Evolutionary conservation across 2,888 invertebrate species (phyloP), one percentile per base, ranked within the genome.

Genomic region (Penaeus monodon): DNA sequence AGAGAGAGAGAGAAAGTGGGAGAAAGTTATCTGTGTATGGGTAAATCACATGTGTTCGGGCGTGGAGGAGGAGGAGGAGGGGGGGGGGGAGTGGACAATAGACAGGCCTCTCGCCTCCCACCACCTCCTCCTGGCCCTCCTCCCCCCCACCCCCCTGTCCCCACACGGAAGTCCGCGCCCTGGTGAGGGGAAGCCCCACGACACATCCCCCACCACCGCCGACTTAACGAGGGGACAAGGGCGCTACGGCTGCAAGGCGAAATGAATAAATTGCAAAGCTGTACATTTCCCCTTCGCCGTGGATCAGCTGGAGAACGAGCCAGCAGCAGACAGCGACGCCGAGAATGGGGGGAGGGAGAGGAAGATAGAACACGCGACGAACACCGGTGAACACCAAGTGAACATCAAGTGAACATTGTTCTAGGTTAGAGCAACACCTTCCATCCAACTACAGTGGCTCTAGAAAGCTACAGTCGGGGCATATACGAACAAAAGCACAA

Each of bases 341-440:
- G 49, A 57, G 27, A 44, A 70, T 27, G 68, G 81, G 49, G 68
- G 33, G 81, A 68, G 49, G 33, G 81, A 70, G 57, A 44, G 68
- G 81, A 70, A 57, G 68, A 65, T n/a, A 49, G 68, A 44, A 49
- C 38, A 57, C 38, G 64, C 38, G 38, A 63, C 33, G 80, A 63
- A 65, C n/a, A 77, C 29, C 38, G 80, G 65, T 27, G 70, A 64
- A 65, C 22, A 73, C 20, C 33, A 74, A 74, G 33, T 74, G 20
- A 12, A 29, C 74, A 33, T 33, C 24, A 8, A 74, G 74, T 24
- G 24, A 74, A 33, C 38, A 74, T 74, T 74, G 57, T 70, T 12
- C 70, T 22, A 14, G 20, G 70, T 27, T 70, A 70, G 14, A 14
- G 29, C 22, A 27, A 29, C 70, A 14, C 22, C 70, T n/a, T 70